Conservation (phyloP, 2,113 vertebrate genomes). For the Peromyscus californicus region DNA sequence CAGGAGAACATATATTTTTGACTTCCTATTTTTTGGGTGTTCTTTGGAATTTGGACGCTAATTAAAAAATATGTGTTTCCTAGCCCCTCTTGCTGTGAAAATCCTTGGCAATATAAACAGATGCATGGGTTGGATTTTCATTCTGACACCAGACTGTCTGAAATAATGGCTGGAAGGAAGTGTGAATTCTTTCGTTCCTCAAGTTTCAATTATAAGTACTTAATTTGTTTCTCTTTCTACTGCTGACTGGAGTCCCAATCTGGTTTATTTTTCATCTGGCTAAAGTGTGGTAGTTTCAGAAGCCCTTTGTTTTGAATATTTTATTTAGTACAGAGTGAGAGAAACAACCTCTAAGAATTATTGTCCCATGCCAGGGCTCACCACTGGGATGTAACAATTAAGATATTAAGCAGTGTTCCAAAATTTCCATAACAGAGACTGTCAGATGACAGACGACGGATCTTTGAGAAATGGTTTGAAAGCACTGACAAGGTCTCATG, state of each 20-base stretch:
- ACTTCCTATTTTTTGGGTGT: constrained; percentile 77
- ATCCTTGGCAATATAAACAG: constrained; percentile 84
- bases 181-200: constrained; percentile 82
- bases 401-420: constrained; percentile 36
- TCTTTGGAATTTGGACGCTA: constrained; percentile 82
- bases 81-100: constrained; percentile 84
- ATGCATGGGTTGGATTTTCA: constrained; percentile 83
- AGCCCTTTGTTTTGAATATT: constrained; percentile 62
- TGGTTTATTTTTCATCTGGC: constrained; percentile 74
- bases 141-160: constrained; percentile 85
- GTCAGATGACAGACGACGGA: neutral
- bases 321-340: neutral
- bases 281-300: constrained; percentile 46
- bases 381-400: constrained; percentile 43
- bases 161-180: constrained; percentile 83
- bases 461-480: constrained; percentile 45
- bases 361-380: neutral
- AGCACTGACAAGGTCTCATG: constrained; percentile 42
- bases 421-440: neutral
- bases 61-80: constrained; percentile 85
- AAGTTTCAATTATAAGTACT: constrained; percentile 81
- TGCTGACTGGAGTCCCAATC: constrained; percentile 39
- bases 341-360: constrained; percentile 60
- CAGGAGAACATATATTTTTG: constrained; percentile 78
- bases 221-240: constrained; percentile 80